These are phyloP conservation scores for Gryllus longicercus DNA, from an alignment of 2,888 invertebrate species.

Conservation along the genomic window DNA sequence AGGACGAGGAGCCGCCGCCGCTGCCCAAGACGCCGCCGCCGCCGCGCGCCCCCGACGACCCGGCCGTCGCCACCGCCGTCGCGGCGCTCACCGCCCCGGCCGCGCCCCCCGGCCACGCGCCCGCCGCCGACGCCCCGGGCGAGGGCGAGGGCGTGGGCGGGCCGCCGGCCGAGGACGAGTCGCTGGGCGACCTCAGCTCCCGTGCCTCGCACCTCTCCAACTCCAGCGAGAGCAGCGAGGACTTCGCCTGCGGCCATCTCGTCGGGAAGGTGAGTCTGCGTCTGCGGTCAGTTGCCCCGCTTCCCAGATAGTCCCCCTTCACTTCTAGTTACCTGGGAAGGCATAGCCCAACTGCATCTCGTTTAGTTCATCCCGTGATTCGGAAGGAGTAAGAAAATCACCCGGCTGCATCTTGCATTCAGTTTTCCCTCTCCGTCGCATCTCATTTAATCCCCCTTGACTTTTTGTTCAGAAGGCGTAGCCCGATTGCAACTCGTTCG, in stretches of 20 bases:
- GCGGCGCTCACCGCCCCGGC: slow-evolving; percentile 69
- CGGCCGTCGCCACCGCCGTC: background rate
- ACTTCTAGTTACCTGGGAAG: no score
- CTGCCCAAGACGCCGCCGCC: slow-evolving; percentile 73
- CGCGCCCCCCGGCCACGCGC: slow-evolving; percentile 52
- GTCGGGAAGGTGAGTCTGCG: background rate
- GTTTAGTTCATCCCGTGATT: no score
- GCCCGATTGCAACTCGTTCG: no score
- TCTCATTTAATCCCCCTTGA: no score
- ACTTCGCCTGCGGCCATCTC: slow-evolving; percentile 43
- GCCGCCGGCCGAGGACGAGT: slow-evolving; percentile 29
- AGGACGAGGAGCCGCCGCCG: slow-evolving; percentile 56
- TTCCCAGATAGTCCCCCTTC: no score
- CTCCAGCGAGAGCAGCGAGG: slow-evolving; percentile 82
- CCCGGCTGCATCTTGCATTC: no score
- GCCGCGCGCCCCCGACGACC: slow-evolving; percentile 53
- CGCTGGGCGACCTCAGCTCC: slow-evolving; percentile 57
- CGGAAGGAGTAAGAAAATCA: no score
- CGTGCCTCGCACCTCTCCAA: slow-evolving; percentile 74
- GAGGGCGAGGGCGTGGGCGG: background rate
- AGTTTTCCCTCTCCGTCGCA: no score
- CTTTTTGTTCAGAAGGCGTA: no score
- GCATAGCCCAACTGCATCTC: no score
- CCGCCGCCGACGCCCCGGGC: slow-evolving; percentile 44
- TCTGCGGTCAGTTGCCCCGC: no score